These are phyloP conservation scores for Grapholita molesta DNA, from an alignment of 1,140 invertebrate genomes.

Conservation along the genomic window DNA sequence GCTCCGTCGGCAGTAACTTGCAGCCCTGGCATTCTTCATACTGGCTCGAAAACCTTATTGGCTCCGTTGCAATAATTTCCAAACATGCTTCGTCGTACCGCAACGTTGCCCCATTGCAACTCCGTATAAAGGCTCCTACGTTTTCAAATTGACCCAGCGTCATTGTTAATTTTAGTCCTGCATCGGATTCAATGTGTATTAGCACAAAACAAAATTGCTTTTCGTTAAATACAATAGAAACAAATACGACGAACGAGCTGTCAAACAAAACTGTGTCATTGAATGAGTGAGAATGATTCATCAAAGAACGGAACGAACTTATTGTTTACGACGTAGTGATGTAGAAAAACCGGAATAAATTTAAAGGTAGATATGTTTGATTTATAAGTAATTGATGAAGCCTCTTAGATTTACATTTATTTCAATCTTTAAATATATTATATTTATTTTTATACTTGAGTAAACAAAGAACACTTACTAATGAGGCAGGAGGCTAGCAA, in stretches of 20 bases:
- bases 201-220: background rate
- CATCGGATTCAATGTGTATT: constrained; percentile 24
- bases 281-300: background rate
- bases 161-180: constrained; percentile 43
- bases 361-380: no score
- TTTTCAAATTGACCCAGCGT: constrained; percentile 51
- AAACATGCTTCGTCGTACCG: constrained; percentile 65
- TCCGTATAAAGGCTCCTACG: constrained; percentile 49
- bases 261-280: constrained; percentile 14
- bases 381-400: no score
- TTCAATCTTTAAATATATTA: background rate
- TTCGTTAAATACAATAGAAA: background rate
- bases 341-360: background rate
- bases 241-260: constrained; percentile 10
- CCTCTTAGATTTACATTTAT: no score
- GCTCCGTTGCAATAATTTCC: constrained; percentile 48
- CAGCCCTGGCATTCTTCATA: constrained; percentile 67
- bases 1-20: constrained; percentile 42
- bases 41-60: constrained; percentile 59
- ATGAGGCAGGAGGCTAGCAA: no score
- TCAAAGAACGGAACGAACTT: background rate
- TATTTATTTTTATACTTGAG: background rate
- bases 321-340: background rate
- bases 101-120: constrained; percentile 51
- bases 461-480: no score